A percentile compares a stretch with the other conserved stretches of the same genome.
Conservation (phyloP, 2,888 invertebrate genomes). For the Mamestra brassicae region DNA sequence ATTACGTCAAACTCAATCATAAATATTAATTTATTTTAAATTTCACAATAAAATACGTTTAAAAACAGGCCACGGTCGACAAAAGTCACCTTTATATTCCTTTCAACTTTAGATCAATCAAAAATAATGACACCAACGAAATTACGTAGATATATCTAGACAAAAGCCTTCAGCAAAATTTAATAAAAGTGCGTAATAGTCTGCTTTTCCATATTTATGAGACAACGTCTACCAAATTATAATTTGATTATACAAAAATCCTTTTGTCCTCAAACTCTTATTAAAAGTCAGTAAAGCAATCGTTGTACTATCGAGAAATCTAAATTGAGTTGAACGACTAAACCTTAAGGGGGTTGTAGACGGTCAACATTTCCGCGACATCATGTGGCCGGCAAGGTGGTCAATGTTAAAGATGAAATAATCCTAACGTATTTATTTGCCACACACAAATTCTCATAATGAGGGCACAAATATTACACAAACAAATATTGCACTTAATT, state of each 20-base stretch:
- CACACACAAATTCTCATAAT: too few relatives aligned
- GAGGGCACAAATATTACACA: too few relatives aligned
- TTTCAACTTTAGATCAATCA: slow-evolving; percentile 43
- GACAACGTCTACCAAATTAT: slow-evolving; percentile 58
- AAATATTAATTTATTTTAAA: slow-evolving; percentile 31
- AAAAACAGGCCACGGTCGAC: neutral
- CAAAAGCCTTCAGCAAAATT: slow-evolving; percentile 46
- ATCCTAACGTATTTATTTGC: too few relatives aligned
- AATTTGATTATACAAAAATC: slow-evolving; percentile 59
- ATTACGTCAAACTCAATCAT: slow-evolving; percentile 15
- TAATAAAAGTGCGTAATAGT: slow-evolving; percentile 59
- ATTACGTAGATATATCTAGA: slow-evolving; percentile 40
- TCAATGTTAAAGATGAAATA: too few relatives aligned
- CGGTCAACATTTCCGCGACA: neutral
- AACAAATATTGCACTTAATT: too few relatives aligned
- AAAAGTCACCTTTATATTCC: slow-evolving; percentile 33
- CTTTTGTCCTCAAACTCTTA: slow-evolving; percentile 43
- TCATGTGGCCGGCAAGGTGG: neutral
- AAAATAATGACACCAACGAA: slow-evolving; percentile 41
- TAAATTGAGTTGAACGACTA: slow-evolving; percentile 54
- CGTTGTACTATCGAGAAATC: slow-evolving; percentile 36
- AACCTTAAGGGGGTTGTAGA: neutral
- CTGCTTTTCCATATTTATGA: slow-evolving; percentile 62
- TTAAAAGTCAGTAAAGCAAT: slow-evolving; percentile 56
- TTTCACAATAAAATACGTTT: slow-evolving; percentile 23